phyloP scores from a whole-genome alignment of 2,888 invertebrate species.

The Phalangium opilio region DNA sequence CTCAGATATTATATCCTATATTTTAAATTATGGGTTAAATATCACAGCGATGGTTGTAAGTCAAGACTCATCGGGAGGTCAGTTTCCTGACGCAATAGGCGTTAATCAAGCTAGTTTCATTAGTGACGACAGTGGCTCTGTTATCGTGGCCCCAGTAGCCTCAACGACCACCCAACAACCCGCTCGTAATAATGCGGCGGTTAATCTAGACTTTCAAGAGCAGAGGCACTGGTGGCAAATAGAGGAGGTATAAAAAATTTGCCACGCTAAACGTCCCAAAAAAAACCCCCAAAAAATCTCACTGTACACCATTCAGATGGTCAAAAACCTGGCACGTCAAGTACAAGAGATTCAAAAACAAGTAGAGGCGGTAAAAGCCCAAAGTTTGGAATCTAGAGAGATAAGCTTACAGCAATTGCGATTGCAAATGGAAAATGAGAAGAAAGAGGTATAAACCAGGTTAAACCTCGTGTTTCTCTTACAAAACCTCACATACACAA shows the following conservation, averaged over 20 bases:
- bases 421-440: conserved; percentile 30
- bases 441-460: conserved; percentile 24
- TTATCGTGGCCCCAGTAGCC: conserved; percentile 13
- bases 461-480: background rate
- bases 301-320: conserved; percentile 25
- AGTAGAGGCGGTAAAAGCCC: conserved; percentile 30
- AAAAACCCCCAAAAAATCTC: no score
- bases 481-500: no score
- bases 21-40: no score
- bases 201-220: conserved; percentile 59
- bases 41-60: no score
- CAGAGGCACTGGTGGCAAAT: conserved; percentile 83
- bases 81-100: no score
- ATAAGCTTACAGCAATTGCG: conserved; percentile 27
- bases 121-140: conserved; percentile 7
- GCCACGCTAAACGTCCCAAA: no score
- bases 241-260: conserved; percentile 63
- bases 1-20: no score
- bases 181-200: conserved; percentile 3
- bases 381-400: conserved; percentile 27
- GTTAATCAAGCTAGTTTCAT: no score
- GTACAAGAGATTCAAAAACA: conserved; percentile 30
- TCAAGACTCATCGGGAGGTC: no score
- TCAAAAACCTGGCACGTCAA: conserved; percentile 29
- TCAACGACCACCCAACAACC: conserved; percentile 10